Evolutionary conservation across 2,888 invertebrate genomes (phyloP).

Genomic region (Oscheius myriophilus): DNA sequence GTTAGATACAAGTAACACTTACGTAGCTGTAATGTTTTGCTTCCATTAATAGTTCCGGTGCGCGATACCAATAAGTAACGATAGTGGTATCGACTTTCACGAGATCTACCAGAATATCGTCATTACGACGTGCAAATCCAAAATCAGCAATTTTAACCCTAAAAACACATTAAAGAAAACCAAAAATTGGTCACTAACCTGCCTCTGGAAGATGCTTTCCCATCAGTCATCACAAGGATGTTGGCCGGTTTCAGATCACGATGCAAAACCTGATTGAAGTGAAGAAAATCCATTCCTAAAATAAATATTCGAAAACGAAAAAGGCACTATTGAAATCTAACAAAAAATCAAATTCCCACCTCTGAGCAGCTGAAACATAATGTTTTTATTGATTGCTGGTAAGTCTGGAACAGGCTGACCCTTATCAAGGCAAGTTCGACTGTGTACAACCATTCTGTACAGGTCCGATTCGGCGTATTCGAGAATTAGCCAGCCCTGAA

Average conservation of each 20-base stretch:
- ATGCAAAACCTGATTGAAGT: constrained; percentile 98
- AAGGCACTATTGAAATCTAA: no score
- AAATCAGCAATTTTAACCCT: constrained; percentile 82
- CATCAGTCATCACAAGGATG: constrained; percentile 99
- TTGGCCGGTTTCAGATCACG: constrained; percentile 88
- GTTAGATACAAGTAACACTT: not conserved
- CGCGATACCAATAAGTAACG: no score
- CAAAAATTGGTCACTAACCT: constrained; percentile 71
- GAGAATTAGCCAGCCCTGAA: constrained; percentile 45
- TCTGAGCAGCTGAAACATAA: constrained; percentile 95
- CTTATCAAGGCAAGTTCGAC: constrained; percentile 78
- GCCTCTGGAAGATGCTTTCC: constrained; percentile 84
- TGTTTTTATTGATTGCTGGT: constrained; percentile 83
- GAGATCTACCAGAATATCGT: constrained; percentile 99
- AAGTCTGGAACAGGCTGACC: constrained; percentile 87
- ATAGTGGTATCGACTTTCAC: no score
- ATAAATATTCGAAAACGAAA: no score
- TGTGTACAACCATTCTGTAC: constrained; percentile 99
- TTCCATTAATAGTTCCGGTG: constrained; percentile 81
- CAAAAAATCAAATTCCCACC: no score
- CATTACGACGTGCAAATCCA: constrained; percentile 85
- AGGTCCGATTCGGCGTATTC: constrained; percentile 95
- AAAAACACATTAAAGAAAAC: not conserved
- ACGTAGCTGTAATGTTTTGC: constrained; percentile 34
- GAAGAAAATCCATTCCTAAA: constrained; percentile 87